Evolutionary conservation across 1,140 invertebrate genomes (phyloP).

Genomic region (Drosophila repletoides): DNA sequence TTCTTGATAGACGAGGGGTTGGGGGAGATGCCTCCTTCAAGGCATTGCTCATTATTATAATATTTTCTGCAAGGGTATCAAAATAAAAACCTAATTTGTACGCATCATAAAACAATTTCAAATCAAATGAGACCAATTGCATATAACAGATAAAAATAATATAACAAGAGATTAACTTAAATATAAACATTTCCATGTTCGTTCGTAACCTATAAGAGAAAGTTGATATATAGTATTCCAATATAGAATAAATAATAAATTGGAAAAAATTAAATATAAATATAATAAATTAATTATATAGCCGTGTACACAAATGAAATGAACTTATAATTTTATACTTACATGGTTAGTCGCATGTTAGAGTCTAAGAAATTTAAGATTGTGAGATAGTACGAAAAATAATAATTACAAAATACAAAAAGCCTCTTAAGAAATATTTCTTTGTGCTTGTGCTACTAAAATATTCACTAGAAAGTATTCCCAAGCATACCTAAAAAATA

Average conservation of each 20-base stretch:
- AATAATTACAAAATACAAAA: conserved; percentile 54
- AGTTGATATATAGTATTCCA: conserved; percentile 13
- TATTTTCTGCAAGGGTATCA: too few species aligned
- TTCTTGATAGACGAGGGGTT: too few species aligned
- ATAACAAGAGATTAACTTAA: conserved; percentile 48
- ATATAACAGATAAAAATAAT: conserved; percentile 37
- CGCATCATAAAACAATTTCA: conserved; percentile 40
- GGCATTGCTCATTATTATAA: too few species aligned
- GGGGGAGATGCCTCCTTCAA: too few species aligned
- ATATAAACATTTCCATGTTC: conserved; percentile 51
- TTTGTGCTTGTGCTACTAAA: conserved; percentile 39
- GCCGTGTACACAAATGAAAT: conserved; percentile 3
- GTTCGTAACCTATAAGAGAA: conserved; percentile 55
- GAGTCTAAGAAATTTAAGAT: conserved; percentile 73
- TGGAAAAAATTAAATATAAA: background rate
- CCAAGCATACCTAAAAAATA: conserved; percentile 1
- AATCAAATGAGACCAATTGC: conserved; percentile 68
- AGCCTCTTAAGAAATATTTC: conserved; percentile 26
- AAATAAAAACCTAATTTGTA: conserved; percentile 64
- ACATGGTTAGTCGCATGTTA: conserved; percentile 79
- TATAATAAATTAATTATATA: background rate
- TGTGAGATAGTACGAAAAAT: conserved; percentile 58
- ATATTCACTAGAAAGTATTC: conserved; percentile 25
- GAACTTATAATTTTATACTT: conserved; percentile 63
- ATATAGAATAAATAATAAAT: conserved; percentile 10